Evolutionary conservation across 2,113 vertebrate genomes (phyloP).

Genomic region (cat (Felis catus)): F.catus_Fca126_mat1.0 CM031414.1:40975001-40975500

Average conservation of each 20-base stretch:
- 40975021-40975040: neutral
- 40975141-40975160: slow-evolving; percentile 56
- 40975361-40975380: slow-evolving; percentile 65
- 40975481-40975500: slow-evolving; percentile 64
- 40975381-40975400: slow-evolving; percentile 73
- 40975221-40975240: neutral
- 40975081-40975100: neutral
- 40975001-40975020: neutral
- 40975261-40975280: slow-evolving; percentile 46
- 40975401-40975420: slow-evolving; percentile 55
- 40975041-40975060: slow-evolving; percentile 32
- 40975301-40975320: neutral
- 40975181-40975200: slow-evolving; percentile 48
- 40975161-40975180: slow-evolving; percentile 64
- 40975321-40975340: neutral
- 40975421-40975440: neutral
- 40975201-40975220: neutral
- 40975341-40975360: slow-evolving; percentile 56
- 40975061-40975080: neutral
- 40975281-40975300: neutral
- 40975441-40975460: slow-evolving; percentile 42
- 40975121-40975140: slow-evolving; percentile 14
- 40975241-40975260: slow-evolving; percentile 53
- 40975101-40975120: neutral
- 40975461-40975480: slow-evolving; percentile 65